Base-by-base conservation (phyloP, 2,797 vertebrate species). In the Parotocinclus haroldoi region DNA sequence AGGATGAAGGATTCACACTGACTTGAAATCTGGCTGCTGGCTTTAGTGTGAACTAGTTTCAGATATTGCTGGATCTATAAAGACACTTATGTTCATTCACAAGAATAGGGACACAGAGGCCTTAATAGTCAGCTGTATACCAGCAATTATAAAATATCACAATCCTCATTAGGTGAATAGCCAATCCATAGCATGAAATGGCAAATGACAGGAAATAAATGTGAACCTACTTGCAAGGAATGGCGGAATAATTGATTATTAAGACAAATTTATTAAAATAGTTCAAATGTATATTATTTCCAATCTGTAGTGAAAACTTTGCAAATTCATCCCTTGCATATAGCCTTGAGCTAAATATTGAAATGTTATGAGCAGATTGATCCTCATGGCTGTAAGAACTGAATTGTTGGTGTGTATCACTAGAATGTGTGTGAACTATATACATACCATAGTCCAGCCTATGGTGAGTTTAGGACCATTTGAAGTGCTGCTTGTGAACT, bases 401-500 rank as follows among this genome's bases (percentile, higher is more conserved):
- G 27, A 27, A 27, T 27, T 27, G 27, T 27, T 27, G 27, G 27
- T 27, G 27, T 27, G 27, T 27, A 27, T 27, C 27, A 27, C 5
- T 27, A 10, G 9, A 18, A 38, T 42, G 14, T 40, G 17, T 27
- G 39, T 40, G 55, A 19, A 48, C 10, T 54, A 63, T 11, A 42
- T 50, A n/a, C 50, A 39, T 49, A 64, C 39, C 45, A 50, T 46
- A 45, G 37, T 60, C 53, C 58, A 68, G 59, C 66, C 68, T 63
- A 53, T 59, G 38, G 51, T 46, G 61, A 62, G 11, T 45, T 59
- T 78, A 80, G 46, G 19, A 66, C 78, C 81, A 80, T 81, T 83
- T 80, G 76, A 75, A 78, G 80, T 80, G 17, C 59, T 18, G 64
- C 75, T 80, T 60, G 65, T 50, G 83, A 27, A 27, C 27, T 27